Evolutionary conservation across 2,888 invertebrate species (phyloP).

Genomic region (Salticus scenicus): DNA sequence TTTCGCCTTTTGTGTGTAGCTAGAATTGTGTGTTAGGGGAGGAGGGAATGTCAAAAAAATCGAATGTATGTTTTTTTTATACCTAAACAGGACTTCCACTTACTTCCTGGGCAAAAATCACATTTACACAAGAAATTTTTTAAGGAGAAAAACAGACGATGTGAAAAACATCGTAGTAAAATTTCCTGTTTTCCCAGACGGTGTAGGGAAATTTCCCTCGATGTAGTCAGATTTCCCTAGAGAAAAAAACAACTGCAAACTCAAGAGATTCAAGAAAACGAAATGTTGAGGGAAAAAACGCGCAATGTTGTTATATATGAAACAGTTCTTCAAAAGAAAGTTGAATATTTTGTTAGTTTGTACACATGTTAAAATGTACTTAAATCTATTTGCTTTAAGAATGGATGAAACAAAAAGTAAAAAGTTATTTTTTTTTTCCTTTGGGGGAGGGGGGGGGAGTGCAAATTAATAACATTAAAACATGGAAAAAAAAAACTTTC

Average conservation of each 20-base stretch:
- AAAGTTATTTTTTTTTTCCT: too few relatives aligned
- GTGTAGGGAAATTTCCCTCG: constrained; percentile 50
- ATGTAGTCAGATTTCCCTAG: constrained; percentile 52
- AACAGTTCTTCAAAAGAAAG: background rate
- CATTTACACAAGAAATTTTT: constrained; percentile 18
- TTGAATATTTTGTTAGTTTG: background rate
- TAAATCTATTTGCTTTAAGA: too few relatives aligned
- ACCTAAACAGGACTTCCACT: constrained; percentile 47
- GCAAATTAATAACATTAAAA: too few relatives aligned
- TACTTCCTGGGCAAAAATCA: constrained; percentile 31
- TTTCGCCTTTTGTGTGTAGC: background rate
- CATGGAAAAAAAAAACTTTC: too few relatives aligned
- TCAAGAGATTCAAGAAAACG: constrained; percentile 27
- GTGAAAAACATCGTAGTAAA: constrained; percentile 45
- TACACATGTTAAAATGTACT: too few relatives aligned
- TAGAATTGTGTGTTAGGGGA: background rate
- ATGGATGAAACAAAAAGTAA: too few relatives aligned
- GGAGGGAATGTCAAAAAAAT: background rate
- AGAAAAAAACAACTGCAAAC: constrained; percentile 20
- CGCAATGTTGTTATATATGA: background rate
- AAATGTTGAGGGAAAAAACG: background rate
- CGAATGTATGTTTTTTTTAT: background rate
- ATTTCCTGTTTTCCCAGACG: constrained; percentile 48
- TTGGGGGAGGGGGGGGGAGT: too few relatives aligned
- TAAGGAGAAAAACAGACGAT: background rate